Base-by-base conservation (phyloP, 2,888 invertebrate species). In the Odontothrips loti region DNA sequence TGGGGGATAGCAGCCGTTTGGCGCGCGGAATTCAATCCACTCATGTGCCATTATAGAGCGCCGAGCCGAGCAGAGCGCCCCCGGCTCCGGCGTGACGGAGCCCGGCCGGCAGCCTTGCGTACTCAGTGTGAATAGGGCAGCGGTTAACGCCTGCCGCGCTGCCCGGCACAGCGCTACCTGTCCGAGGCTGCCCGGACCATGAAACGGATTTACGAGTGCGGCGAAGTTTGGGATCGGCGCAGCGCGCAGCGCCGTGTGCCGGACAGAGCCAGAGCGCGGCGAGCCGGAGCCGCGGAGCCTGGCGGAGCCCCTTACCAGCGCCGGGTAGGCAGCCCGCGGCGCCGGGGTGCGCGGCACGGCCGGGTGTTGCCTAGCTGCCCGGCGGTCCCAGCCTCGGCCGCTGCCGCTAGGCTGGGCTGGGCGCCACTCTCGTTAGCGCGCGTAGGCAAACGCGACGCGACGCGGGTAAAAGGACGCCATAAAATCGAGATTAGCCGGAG, bases 11-110 rank as follows among this genome's bases (percentile, higher is more conserved):
- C 58, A 58, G 58, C 58, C 58, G 58, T 58, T 58, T 20, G 17
- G 58, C 58, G 58, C 58, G 15, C 20, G 58, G 58, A 58, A 58
- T 58, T 58, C 58, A 58, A 58, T 58, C 58, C 58, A 58, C 58
- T 58, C 58, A 20, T 58, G 58, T 58, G 58, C 20, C 58, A 58
- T 58, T 58, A 58, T 15, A 17, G 20, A 20, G 17, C 15, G 58
- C 15, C 58, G 34, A 43, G 34, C 34, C 3, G 34, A 43, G n/a
- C n/a, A n/a, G 34, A 6, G 34, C 34, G 58, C 58, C 58, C 58
- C 58, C 58, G 58, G 58, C 58, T 15, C 58, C 58, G 58, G 58
- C 58, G 58, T 43, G 34, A 43, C 34, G 34, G 34, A 2, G 34
- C 34, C 34, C 34, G 34, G 34, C 34, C 2, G 34, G 3, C 34